Evolutionary conservation across 2,797 vertebrate species (phyloP).

Genomic region (Epinephelus awoara): DNA sequence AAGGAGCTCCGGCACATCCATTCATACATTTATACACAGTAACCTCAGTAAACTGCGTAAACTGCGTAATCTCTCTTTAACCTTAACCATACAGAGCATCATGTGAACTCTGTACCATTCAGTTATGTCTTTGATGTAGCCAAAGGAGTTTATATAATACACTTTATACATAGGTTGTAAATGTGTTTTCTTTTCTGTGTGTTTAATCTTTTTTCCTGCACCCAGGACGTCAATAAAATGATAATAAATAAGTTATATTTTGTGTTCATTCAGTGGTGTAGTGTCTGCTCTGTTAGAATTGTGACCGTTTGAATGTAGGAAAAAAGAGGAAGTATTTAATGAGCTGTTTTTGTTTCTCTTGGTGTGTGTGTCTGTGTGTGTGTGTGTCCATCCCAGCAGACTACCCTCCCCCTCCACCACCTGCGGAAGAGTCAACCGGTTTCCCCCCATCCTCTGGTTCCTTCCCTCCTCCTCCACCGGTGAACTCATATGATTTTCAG

Average conservation of each 20-base stretch:
- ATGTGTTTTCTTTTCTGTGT: too few species aligned
- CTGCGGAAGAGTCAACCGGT: slow-evolving; percentile 84
- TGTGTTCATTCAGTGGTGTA: neutral
- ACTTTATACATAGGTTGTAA: too few species aligned
- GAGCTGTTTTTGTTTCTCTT: slow-evolving; percentile 57
- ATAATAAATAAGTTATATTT: neutral
- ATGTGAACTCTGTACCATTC: neutral
- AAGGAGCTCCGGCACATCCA: neutral
- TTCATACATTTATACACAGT: slow-evolving; percentile 2
- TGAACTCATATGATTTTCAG: slow-evolving; percentile 86
- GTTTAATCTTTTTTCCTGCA: neutral
- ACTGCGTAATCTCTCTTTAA: neutral
- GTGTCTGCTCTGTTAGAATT: slow-evolving; percentile 23
- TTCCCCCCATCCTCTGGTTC: slow-evolving; percentile 81
- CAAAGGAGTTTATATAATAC: neutral
- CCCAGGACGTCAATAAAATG: neutral
- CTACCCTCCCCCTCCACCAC: slow-evolving; percentile 91
- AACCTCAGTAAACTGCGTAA: neutral
- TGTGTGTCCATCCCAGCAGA: slow-evolving; percentile 81
- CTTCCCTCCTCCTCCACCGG: slow-evolving; percentile 87
- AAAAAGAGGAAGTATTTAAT: slow-evolving; percentile 69
- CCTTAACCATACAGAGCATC: neutral
- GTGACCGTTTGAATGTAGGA: slow-evolving; percentile 59
- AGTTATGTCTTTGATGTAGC: neutral
- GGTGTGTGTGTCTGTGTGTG: slow-evolving; percentile 6